Conservation (phyloP, 2,113 vertebrate species). For the Datnioides undecimradiatus region DNA sequence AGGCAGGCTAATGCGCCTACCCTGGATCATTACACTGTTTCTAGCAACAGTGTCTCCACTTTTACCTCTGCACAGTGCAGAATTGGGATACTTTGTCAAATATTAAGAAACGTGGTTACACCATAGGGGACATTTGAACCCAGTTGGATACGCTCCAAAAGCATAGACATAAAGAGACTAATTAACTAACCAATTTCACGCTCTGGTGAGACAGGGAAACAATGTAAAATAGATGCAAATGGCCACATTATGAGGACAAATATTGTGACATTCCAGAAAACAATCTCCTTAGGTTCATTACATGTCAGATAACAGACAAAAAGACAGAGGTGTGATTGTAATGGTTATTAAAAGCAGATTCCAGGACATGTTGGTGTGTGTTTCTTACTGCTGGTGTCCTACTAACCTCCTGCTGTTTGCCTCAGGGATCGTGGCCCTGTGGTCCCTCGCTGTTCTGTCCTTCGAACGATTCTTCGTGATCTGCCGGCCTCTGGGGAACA, state of each 20-base stretch:
- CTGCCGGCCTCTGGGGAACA: conserved; percentile 86
- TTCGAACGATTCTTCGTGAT: conserved; percentile 90
- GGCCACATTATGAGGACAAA: not conserved
- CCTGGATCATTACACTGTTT: conserved; percentile 54
- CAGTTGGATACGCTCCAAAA: not conserved
- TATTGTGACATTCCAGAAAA: not conserved
- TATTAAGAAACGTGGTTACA: not conserved
- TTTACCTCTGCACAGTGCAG: not conserved
- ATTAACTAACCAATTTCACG: not conserved
- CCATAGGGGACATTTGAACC: not conserved
- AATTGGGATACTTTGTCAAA: conserved; percentile 12
- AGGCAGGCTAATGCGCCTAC: conserved; percentile 22
- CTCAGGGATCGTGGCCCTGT: conserved; percentile 91
- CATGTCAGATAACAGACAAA: not conserved
- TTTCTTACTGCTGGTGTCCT: not conserved
- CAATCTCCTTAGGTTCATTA: not conserved
- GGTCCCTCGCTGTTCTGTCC: conserved; percentile 91
- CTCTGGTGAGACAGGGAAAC: not conserved
- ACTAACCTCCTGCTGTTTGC: conserved; percentile 37
- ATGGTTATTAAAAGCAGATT: not conserved
- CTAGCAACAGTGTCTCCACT: conserved; percentile 5
- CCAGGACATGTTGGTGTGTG: not conserved
- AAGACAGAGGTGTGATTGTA: not conserved
- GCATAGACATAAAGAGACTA: not conserved
- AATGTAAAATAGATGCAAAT: conserved; percentile 13